Evolutionary conservation across 2,113 vertebrate genomes (phyloP).

Genomic region (Podilymbus podiceps): DNA sequence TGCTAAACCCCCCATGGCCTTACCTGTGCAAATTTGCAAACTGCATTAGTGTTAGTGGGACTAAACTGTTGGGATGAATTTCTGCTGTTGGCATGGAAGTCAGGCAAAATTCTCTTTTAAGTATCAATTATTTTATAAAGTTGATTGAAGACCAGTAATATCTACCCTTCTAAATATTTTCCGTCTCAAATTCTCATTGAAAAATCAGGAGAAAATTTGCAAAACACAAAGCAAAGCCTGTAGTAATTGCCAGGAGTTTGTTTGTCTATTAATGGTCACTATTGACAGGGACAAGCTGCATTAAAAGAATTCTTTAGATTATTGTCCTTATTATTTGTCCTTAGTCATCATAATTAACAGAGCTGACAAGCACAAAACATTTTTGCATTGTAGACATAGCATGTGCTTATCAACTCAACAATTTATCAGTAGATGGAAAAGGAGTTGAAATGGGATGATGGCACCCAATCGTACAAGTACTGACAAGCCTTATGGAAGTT

Average conservation of each 20-base stretch:
- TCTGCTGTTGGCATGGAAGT: not conserved
- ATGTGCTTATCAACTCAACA: not conserved
- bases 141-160: not conserved
- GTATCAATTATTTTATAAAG: not conserved
- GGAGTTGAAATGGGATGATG: not conserved
- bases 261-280: not conserved
- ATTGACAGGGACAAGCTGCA: not conserved
- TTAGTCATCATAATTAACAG: not conserved
- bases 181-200: not conserved
- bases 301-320: not conserved
- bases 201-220: not conserved
- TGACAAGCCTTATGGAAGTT: not conserved
- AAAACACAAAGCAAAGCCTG: not conserved
- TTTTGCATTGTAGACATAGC: not conserved
- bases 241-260: not conserved
- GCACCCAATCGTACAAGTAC: not conserved
- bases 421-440: not conserved
- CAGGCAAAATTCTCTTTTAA: not conserved
- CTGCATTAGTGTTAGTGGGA: not conserved
- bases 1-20: not conserved
- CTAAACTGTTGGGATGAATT: not conserved
- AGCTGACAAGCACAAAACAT: not conserved
- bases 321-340: not conserved
- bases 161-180: not conserved
- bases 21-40: not conserved